Evolutionary conservation across 1,140 invertebrate species (phyloP).

Genomic region (Dryas iulia): DNA sequence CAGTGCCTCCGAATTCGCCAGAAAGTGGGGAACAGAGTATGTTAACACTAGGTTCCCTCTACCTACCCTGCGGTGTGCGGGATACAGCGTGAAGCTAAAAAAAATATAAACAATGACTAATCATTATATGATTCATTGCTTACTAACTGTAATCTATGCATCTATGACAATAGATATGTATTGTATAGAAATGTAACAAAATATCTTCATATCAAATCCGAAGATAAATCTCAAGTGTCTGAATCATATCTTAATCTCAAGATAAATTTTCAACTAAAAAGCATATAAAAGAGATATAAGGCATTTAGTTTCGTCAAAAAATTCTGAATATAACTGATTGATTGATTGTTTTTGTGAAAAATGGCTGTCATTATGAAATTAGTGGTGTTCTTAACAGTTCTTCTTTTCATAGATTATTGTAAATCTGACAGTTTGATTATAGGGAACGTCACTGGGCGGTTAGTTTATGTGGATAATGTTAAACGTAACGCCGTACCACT

Average conservation of each 20-base stretch:
- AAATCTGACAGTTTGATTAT: constrained; percentile 25
- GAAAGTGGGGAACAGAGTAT: not conserved
- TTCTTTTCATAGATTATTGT: constrained; percentile 20
- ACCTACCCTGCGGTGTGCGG: not conserved
- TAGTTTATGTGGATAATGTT: constrained; percentile 50
- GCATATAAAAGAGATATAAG: not conserved
- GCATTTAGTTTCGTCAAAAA: not conserved
- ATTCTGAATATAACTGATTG: too few species aligned
- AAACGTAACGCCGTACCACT: constrained; percentile 50
- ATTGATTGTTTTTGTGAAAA: too few species aligned
- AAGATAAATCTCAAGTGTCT: constrained; percentile 16
- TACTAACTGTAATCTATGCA: too few species aligned
- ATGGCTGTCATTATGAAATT: constrained; percentile 27
- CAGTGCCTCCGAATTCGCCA: not conserved
- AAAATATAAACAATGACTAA: too few species aligned
- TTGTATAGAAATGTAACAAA: not conserved
- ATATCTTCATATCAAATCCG: not conserved
- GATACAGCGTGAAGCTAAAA: not conserved
- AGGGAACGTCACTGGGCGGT: constrained; percentile 40
- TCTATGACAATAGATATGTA: not conserved
- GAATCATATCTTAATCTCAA: not conserved
- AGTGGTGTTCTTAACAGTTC: not conserved
- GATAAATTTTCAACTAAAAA: constrained; percentile 7
- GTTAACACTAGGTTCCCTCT: not conserved
- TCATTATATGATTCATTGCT: too few species aligned